Conservation (phyloP, 2,888 invertebrate genomes). For the Venustoraphidia nigricollis region DNA sequence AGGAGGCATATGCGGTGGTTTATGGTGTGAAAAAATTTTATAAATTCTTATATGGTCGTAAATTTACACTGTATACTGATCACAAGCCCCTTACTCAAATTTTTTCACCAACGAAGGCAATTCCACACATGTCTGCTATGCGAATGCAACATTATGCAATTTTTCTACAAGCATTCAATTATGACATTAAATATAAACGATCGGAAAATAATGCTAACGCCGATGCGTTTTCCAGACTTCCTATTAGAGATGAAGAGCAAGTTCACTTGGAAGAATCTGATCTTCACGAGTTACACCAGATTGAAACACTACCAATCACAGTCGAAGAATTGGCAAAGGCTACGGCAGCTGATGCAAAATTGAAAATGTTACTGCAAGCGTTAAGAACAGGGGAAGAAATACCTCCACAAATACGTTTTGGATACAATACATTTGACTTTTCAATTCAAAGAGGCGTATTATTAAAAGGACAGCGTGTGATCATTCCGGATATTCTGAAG, state of each 20-base stretch:
- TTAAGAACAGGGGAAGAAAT: too few species aligned
- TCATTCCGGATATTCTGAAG: background rate
- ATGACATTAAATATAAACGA: conserved; percentile 5
- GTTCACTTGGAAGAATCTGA: too few species aligned
- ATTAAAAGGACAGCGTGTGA: background rate
- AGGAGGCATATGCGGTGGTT: too few species aligned
- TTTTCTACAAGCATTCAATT: conserved; percentile 5
- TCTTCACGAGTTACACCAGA: conserved; percentile 2
- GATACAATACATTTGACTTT: too few species aligned
- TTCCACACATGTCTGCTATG: conserved; percentile 5
- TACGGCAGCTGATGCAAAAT: conserved; percentile 1
- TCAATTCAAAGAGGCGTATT: conserved; percentile 1
- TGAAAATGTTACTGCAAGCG: conserved; percentile 3
- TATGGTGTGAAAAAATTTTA: too few species aligned
- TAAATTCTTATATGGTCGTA: too few species aligned
- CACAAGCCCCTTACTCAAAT: too few species aligned
- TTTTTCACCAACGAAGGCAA: conserved; percentile 3
- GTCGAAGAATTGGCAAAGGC: conserved; percentile 1
- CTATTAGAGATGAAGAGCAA: background rate
- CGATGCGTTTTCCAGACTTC: conserved; percentile 1
- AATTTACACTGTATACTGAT: too few species aligned
- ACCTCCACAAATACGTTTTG: too few species aligned
- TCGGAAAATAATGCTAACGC: conserved; percentile 5
- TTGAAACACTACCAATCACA: conserved; percentile 2
- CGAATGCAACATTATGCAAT: conserved; percentile 7